Base-by-base conservation (phyloP, 1,140 invertebrate genomes). In the Brachionus sp. region DNA sequence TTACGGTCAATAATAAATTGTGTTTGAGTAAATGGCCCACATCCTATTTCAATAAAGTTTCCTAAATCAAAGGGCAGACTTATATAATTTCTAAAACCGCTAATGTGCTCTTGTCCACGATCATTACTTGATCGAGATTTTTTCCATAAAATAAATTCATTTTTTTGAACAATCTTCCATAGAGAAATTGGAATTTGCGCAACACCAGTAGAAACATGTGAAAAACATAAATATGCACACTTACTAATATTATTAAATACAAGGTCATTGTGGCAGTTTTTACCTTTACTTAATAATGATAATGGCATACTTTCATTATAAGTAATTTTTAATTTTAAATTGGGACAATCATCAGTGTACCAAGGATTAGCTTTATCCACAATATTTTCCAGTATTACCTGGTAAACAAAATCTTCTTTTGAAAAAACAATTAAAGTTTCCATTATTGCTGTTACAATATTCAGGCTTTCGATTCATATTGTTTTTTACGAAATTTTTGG, bases 271-370 rank as follows among this genome's bases (percentile, higher is more conserved):
- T 5, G 44, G 13, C 25, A 50, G 16, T 77, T 35, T 23, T 35
- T 46, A 7, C 33, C 33, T 5, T 23, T 35, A 39, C 35, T 39
- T 46, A 42, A 12, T 5, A 29, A 7, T 6, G 5, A 5, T 6
- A 75, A 42, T 39, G 16, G 6, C 13, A 46, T 75, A 12, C 3
- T 75, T 23, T 19, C 16, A 6, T 75, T 35, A 23, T 42, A 42
- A 46, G 70, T 75, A 12, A 37, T 19, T 19, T 75, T 6, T 75
- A 29, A 7, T 13, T 35, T 23, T 29, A 75, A 23, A 37, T 75
- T 75, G 10, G 70, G 70, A 35, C 70, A 75, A 75, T 75, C 70
- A 29, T 39, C 70, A 10, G 33, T 35, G 13, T 75, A 75, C 70
- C 70, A 75, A 35, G 70, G 70, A 37, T 75, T 75, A 7, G 70